Evolutionary conservation across 2,888 invertebrate genomes (phyloP).

Genomic region (Fissipunctia ypsillon): DNA sequence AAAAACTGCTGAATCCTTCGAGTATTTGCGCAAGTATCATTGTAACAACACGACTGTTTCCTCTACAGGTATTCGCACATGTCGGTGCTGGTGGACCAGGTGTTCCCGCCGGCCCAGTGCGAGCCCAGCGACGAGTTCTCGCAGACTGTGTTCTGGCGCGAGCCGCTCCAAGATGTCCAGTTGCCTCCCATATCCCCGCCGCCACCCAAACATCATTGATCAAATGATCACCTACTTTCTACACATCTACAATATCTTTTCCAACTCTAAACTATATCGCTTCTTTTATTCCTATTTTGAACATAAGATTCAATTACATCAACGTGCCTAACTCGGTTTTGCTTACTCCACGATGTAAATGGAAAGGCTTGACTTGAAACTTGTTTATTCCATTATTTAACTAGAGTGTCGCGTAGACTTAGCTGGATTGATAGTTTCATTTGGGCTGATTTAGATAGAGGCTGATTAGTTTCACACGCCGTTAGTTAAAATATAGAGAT

Average conservation of each 20-base stretch:
- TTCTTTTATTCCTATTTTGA: constrained; percentile 52
- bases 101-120: constrained; percentile 96
- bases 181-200: constrained; percentile 70
- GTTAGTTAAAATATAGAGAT: constrained; percentile 52
- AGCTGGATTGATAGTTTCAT: constrained; percentile 54
- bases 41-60: constrained; percentile 20
- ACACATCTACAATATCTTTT: constrained; percentile 44
- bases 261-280: constrained; percentile 46
- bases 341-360: constrained; percentile 38
- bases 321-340: constrained; percentile 53
- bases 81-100: constrained; percentile 98
- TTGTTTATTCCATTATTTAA: constrained; percentile 54
- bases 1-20: not conserved
- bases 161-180: constrained; percentile 92
- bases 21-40: not conserved
- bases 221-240: constrained; percentile 28
- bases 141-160: constrained; percentile 98
- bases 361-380: constrained; percentile 38
- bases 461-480: constrained; percentile 52
- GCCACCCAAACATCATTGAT: constrained; percentile 65
- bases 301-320: constrained; percentile 41
- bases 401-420: constrained; percentile 44
- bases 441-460: constrained; percentile 59
- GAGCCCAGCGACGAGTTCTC: constrained; percentile 93
- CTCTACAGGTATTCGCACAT: constrained; percentile 96